Base-by-base conservation (phyloP, 2,113 vertebrate genomes). In the Mellivora capensis region DNA sequence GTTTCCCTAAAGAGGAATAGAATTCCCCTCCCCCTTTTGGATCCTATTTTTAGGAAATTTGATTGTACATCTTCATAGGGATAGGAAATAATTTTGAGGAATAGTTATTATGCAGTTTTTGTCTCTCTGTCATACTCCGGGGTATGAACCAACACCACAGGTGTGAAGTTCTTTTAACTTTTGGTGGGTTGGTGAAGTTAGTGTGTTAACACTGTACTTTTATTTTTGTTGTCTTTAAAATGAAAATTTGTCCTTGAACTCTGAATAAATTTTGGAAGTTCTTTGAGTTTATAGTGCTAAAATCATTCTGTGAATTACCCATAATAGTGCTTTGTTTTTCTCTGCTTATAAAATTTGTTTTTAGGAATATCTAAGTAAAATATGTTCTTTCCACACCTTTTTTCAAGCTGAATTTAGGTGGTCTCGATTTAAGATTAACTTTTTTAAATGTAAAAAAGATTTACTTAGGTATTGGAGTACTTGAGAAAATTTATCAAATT, bases 271-370 rank as follows among this genome's bases (percentile, higher is more conserved):
- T 87, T 93, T 87, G 47, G 34, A 96, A 71, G 6, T 84, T 94
- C 59, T 88, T 91, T 64, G 69, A 71, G 62, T 94, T 87, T 88
- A 29, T 86, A 34, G 21, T 86, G 17, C 42, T 85, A 88, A 90
- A 87, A 37, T 96, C 62, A 81, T 97, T 90, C 39, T 82, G 67
- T 82, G 57, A 69, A 82, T 93, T 86, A 86, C 6, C 20, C 4
- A 10, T 76, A 69, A 57, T 82, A 69, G 27, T 61, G 49, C 34
- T 76, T 90, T 81, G 39, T 74, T 94, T 49, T 93, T 89, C 7
- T 93, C 76, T 89, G 81, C 31, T 86, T 90, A 81, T 82, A 91
- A 83, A 93, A 93, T 74, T 82, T 8, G 69, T 67, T 85, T 93
- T 61, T 52, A 67, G 87, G 72, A 72, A 47, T 88, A 80, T 34